phyloP scores from a whole-genome alignment of 2,888 invertebrate genomes.

The Sthenelais limicola region DNA sequence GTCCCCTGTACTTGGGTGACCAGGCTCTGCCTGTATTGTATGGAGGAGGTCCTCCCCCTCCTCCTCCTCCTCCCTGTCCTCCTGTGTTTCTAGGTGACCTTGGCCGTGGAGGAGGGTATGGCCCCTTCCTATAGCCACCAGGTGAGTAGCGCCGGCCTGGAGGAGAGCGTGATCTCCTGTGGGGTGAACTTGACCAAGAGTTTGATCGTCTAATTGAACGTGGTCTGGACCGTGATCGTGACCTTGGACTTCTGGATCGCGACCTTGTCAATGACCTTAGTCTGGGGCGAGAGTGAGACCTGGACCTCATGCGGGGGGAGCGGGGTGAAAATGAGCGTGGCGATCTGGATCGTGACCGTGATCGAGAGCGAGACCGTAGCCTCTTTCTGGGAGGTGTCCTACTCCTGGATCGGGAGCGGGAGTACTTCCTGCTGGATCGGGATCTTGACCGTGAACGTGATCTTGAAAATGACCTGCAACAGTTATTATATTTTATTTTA shows the following conservation, averaged over 20 bases:
- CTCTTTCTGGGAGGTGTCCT: not conserved
- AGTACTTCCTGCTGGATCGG: constrained; percentile 22
- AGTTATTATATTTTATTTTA: not conserved
- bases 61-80: no score
- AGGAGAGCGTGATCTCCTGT: not conserved
- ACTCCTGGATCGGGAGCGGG: constrained; percentile 37
- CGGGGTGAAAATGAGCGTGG: no score
- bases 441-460: constrained; percentile 40
- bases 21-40: constrained; percentile 14
- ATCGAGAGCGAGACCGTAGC: constrained; percentile 34
- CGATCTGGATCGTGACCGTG: constrained; percentile 8
- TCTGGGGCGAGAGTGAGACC: constrained; percentile 19
- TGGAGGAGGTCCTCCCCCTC: no score
- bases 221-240: constrained; percentile 25
- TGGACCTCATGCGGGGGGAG: constrained; percentile 8
- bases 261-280: constrained; percentile 17
- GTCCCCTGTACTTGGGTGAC: not conserved
- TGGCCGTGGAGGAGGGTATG: constrained; percentile 1
- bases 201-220: constrained; percentile 12
- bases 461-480: constrained; percentile 19
- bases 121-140: not conserved
- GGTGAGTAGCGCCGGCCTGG: not conserved
- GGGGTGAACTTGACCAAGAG: not conserved
- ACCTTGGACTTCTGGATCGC: constrained; percentile 33
- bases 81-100: constrained; percentile 6